Evolutionary conservation across 2,113 vertebrate species (phyloP).

Genomic region (Agapornis roseicollis): DNA sequence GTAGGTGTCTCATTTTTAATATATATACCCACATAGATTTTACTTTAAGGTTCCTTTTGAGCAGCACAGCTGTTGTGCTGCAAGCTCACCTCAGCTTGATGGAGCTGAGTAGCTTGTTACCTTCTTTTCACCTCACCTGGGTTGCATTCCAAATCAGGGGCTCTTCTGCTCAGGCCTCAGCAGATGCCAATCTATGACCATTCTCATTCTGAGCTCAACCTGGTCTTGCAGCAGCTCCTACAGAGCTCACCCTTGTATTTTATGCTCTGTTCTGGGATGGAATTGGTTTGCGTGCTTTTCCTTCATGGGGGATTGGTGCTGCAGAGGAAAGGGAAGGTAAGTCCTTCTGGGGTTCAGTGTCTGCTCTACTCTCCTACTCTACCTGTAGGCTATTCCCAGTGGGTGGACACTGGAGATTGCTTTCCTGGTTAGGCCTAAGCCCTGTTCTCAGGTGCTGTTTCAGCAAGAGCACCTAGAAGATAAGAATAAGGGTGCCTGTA

Average conservation of each 20-base stretch:
- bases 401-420: too few relatives aligned
- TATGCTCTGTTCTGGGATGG: not conserved
- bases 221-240: not conserved
- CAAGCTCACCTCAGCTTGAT: not conserved
- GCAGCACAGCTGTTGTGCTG: not conserved
- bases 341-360: not conserved
- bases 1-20: not conserved
- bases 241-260: not conserved
- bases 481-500: not conserved
- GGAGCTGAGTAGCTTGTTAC: not conserved
- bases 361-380: not conserved
- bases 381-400: not conserved
- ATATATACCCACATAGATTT: not conserved
- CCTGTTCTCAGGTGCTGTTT: not conserved
- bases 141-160: not conserved
- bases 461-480: not conserved
- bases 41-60: not conserved
- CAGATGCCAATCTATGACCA: not conserved
- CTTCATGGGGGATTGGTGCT: rapidly evolving
- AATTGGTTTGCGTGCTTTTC: not conserved
- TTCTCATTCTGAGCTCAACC: not conserved
- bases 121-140: not conserved
- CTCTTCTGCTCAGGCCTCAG: not conserved
- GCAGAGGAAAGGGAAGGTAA: not conserved
- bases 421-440: not conserved